Evolutionary conservation across 2,113 vertebrate species (phyloP).

Genomic region (Daboia siamensis): DNA sequence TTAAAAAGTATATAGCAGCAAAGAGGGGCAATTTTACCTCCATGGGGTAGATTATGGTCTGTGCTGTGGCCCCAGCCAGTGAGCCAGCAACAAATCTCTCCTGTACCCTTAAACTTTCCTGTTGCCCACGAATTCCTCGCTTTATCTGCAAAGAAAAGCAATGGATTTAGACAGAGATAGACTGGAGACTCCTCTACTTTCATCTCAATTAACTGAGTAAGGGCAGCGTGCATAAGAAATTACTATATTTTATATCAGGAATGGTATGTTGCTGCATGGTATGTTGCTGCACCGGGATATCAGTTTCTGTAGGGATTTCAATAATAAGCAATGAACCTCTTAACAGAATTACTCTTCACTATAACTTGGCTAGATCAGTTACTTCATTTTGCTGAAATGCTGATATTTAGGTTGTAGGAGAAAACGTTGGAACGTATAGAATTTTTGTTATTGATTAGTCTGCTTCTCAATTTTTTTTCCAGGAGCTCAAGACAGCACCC

Average conservation of each 20-base stretch:
- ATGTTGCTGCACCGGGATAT: neutral
- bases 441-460: neutral
- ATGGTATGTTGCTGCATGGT: too few relatives aligned
- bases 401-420: neutral
- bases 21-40: constrained; percentile 72
- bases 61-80: constrained; percentile 84
- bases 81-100: constrained; percentile 86
- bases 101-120: constrained; percentile 72
- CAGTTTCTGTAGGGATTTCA: neutral
- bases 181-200: neutral
- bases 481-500: neutral
- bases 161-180: neutral
- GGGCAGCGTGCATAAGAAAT: neutral
- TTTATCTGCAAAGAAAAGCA: constrained; percentile 75
- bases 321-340: neutral
- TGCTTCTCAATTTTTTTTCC: neutral
- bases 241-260: neutral
- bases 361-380: neutral
- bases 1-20: neutral
- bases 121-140: constrained; percentile 72
- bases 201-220: neutral
- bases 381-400: neutral
- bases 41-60: constrained; percentile 87
- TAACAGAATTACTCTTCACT: neutral
- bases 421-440: neutral